Conservation (phyloP, 2,113 vertebrate species). For the Cyphomyrus plagiostoma region DNA sequence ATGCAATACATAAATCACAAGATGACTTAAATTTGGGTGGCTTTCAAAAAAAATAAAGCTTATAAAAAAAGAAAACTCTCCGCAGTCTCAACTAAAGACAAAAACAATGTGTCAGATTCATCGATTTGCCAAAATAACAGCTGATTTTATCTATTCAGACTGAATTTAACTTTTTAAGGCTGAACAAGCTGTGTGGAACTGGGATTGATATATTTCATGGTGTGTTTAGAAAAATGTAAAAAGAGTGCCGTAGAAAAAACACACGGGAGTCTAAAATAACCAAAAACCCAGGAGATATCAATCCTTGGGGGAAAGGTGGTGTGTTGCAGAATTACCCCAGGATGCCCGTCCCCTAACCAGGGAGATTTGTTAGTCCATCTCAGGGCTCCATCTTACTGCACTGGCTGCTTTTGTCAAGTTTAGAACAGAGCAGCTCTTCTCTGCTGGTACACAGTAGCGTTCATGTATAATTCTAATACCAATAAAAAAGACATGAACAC, state of each 20-base stretch:
- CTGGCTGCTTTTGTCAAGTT: background rate
- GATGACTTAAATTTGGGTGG: background rate
- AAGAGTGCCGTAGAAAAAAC: background rate
- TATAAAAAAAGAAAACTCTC: background rate
- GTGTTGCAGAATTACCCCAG: background rate
- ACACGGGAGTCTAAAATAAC: background rate
- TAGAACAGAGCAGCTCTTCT: background rate
- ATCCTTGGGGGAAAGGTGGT: background rate
- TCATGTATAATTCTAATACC: background rate
- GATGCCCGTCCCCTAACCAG: background rate
- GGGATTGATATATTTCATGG: background rate
- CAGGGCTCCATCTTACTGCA: background rate
- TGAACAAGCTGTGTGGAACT: background rate
- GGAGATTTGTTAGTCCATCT: slow-evolving; percentile 12
- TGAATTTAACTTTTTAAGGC: background rate
- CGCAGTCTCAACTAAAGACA: background rate
- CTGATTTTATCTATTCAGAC: background rate
- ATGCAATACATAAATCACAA: background rate
- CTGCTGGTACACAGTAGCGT: background rate
- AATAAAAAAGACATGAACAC: background rate
- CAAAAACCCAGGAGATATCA: background rate
- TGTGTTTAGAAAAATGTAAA: background rate
- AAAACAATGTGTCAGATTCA: background rate
- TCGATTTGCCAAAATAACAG: background rate
- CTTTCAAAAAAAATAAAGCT: background rate